Evolutionary conservation across 2,113 vertebrate species (phyloP).

Genomic region (Hipposideros armiger): DNA sequence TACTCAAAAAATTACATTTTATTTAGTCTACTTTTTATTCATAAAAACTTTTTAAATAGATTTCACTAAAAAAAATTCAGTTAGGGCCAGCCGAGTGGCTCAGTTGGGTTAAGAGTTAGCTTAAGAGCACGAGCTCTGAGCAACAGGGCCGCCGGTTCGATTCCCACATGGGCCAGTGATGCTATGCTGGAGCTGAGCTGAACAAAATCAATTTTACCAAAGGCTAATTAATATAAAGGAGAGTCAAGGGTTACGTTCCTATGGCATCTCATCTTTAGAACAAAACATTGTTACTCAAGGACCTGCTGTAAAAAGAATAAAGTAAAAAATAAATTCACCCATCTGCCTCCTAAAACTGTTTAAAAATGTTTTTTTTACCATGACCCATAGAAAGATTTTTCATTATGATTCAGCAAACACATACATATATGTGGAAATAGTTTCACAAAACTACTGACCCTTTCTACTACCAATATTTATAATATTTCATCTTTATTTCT

Average conservation of each 20-base stretch:
- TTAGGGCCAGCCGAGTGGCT: no score
- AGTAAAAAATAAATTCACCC: conserved; percentile 27
- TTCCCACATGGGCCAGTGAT: no score
- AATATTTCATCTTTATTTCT: neutral
- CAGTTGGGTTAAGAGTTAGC: no score
- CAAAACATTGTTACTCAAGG: neutral
- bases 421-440: neutral
- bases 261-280: neutral
- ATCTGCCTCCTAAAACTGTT: neutral
- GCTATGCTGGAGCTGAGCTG: no score
- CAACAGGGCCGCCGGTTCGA: no score
- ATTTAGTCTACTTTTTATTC: neutral
- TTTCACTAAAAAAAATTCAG: neutral
- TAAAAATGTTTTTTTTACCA: neutral
- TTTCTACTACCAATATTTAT: neutral
- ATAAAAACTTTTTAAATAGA: neutral
- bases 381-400: neutral
- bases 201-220: neutral
- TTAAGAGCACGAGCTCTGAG: no score
- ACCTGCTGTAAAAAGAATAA: neutral
- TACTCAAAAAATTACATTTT: neutral
- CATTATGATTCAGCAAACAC: neutral
- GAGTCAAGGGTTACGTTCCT: no score
- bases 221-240: neutral
- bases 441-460: neutral